Evolutionary conservation across 2,113 vertebrate species (phyloP).

Genomic region (Paramormyrops kingsleyae): DNA sequence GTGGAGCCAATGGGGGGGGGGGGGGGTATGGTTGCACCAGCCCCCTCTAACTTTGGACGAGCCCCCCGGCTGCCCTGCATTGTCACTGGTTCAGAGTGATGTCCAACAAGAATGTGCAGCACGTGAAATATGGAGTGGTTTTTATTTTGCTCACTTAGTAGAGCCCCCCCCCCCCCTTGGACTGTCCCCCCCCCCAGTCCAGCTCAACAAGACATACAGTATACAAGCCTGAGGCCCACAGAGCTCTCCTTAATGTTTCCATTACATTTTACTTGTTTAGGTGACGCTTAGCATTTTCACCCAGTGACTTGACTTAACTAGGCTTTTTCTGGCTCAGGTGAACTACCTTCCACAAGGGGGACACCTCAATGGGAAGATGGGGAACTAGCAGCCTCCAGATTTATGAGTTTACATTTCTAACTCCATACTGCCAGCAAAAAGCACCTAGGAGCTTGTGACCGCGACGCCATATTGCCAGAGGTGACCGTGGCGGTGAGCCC

Average conservation of each 20-base stretch:
- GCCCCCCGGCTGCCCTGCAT: background rate
- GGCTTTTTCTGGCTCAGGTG: background rate
- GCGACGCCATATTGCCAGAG: conserved; percentile 30
- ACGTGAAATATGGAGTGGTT: background rate
- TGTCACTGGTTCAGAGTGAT: background rate
- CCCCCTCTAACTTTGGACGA: background rate
- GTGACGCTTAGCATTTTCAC: background rate
- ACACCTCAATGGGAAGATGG: background rate
- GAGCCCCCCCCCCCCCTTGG: too few relatives aligned
- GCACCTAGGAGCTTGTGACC: background rate
- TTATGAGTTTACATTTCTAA: background rate
- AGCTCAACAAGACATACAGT: background rate
- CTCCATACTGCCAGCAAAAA: background rate
- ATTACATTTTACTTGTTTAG: background rate
- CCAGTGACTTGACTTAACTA: background rate
- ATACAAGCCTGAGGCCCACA: conserved; percentile 1
- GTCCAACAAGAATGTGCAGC: background rate
- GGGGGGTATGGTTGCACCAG: background rate
- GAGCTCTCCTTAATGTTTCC: background rate
- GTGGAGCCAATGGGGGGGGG: background rate
- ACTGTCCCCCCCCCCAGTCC: background rate
- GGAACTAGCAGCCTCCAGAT: background rate
- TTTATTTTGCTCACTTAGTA: background rate
- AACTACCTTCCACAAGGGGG: background rate
- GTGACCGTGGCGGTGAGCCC: background rate